Percentiles rank a stretch among this genome's conserved stretches.
Conservation (phyloP, 2,888 invertebrate genomes). For the Cremastobaeus sp. region DNA sequence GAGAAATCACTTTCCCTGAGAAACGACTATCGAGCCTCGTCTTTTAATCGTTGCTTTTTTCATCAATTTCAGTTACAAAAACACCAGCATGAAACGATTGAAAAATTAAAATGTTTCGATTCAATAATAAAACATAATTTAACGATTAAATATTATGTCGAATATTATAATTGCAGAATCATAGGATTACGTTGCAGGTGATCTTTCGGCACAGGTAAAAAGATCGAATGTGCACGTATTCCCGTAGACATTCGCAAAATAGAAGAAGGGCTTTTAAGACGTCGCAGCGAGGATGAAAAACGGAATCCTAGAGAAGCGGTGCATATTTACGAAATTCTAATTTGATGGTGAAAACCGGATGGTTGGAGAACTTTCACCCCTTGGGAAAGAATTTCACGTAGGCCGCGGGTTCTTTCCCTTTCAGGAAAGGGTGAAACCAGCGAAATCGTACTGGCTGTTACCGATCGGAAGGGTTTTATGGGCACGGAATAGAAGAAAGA, state of each 20-base stretch:
- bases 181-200: too few relatives aligned
- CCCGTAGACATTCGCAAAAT: slow-evolving; percentile 1
- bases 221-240: slow-evolving; percentile 15
- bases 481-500: slow-evolving; percentile 41
- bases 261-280: slow-evolving; percentile 29
- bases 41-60: slow-evolving; percentile 65
- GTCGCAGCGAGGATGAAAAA: slow-evolving; percentile 66
- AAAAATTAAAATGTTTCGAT: too few relatives aligned
- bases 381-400: slow-evolving; percentile 75
- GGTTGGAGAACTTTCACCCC: slow-evolving; percentile 68
- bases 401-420: slow-evolving; percentile 65
- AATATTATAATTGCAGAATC: too few relatives aligned
- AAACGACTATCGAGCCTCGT: slow-evolving; percentile 51
- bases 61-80: slow-evolving; percentile 46
- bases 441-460: slow-evolving; percentile 35
- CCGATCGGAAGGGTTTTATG: slow-evolving; percentile 42
- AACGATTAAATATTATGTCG: too few relatives aligned
- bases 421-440: slow-evolving; percentile 60
- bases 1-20: slow-evolving; percentile 65
- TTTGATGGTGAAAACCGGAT: slow-evolving; percentile 72
- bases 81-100: too few relatives aligned
- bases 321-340: slow-evolving; percentile 74
- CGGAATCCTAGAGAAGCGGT: slow-evolving; percentile 68
- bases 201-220: slow-evolving; percentile 12
- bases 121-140: too few relatives aligned